Conservation (phyloP, 2,888 invertebrate genomes). For the Pseudococcus jackbeardsleyi region DNA sequence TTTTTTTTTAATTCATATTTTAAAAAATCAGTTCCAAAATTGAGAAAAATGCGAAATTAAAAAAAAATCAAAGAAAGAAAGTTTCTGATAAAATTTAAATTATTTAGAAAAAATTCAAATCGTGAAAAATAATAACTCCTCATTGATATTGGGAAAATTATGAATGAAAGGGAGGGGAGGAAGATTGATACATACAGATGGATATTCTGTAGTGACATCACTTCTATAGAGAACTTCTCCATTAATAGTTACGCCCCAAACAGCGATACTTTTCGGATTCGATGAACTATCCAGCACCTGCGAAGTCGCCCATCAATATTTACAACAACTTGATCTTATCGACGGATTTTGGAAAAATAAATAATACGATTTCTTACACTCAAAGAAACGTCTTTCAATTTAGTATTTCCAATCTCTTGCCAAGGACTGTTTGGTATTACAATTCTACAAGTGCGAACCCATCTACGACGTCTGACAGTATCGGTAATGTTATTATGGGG, state of each 20-base stretch:
- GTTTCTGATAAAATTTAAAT: no score
- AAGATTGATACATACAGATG: slow-evolving; percentile 75
- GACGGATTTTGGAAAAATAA: background rate
- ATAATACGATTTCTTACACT: slow-evolving; percentile 73
- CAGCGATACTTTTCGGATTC: slow-evolving; percentile 68
- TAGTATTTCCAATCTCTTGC: slow-evolving; percentile 88
- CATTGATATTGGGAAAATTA: no score
- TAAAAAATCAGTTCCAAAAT: no score
- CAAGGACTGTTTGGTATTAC: slow-evolving; percentile 86
- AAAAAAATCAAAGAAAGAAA: no score
- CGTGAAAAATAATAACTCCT: no score
- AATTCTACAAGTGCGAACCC: slow-evolving; percentile 87
- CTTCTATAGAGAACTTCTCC: slow-evolving; percentile 88
- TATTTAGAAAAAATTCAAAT: no score
- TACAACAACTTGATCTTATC: background rate
- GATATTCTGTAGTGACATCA: slow-evolving; percentile 81
- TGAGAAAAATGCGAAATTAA: no score
- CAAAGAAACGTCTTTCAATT: slow-evolving; percentile 84
- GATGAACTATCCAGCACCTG: background rate
- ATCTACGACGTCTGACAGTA: slow-evolving; percentile 86
- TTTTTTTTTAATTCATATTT: no score
- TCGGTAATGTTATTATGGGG: slow-evolving; percentile 89
- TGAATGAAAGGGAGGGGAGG: no score
- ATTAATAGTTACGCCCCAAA: slow-evolving; percentile 89
- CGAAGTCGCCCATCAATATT: background rate